Conservation (phyloP, 2,888 invertebrate genomes). For the Criorhina ranunculi region DNA sequence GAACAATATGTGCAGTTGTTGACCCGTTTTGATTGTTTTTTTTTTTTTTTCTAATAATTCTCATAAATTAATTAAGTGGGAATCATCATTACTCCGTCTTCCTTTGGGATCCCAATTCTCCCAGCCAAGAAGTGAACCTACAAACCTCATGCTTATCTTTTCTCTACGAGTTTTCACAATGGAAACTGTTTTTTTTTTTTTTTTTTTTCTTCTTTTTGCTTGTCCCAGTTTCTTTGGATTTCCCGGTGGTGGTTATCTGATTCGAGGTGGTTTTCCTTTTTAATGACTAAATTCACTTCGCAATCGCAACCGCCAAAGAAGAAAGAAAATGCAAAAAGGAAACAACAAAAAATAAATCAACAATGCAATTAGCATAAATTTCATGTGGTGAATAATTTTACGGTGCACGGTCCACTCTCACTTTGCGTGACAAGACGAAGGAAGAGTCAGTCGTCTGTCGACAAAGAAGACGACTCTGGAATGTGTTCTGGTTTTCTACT, state of each 20-base stretch:
- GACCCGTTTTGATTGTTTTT: not conserved
- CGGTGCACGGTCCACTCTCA: conserved; percentile 48
- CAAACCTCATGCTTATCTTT: conserved; percentile 28
- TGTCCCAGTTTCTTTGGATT: conserved; percentile 54
- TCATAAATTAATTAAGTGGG: conserved; percentile 13
- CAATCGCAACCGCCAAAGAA: conserved; percentile 26
- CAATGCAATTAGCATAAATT: conserved; percentile 66
- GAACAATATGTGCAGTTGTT: not conserved
- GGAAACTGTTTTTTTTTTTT: conserved; percentile 26
- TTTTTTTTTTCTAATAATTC: conserved; percentile 8
- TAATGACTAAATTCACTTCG: conserved; percentile 62
- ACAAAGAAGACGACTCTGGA: conserved; percentile 5
- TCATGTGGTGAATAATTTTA: conserved; percentile 49
- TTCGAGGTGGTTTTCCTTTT: conserved; percentile 56
- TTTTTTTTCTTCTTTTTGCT: not conserved
- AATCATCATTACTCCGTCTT: not conserved
- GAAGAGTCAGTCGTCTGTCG: not conserved
- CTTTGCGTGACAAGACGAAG: conserved; percentile 55
- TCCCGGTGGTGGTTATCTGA: conserved; percentile 17
- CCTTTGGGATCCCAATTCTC: not conserved
- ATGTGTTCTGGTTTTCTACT: conserved; percentile 6
- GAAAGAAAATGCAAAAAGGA: not conserved
- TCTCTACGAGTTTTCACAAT: conserved; percentile 28
- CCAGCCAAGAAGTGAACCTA: conserved; percentile 17
- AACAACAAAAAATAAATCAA: conserved; percentile 11